Percentiles rank a stretch among this genome's conserved stretches.
Evolutionary conservation across 1,140 invertebrate genomes (phyloP).

Genomic region (Ruditapes philippinarum): DNA sequence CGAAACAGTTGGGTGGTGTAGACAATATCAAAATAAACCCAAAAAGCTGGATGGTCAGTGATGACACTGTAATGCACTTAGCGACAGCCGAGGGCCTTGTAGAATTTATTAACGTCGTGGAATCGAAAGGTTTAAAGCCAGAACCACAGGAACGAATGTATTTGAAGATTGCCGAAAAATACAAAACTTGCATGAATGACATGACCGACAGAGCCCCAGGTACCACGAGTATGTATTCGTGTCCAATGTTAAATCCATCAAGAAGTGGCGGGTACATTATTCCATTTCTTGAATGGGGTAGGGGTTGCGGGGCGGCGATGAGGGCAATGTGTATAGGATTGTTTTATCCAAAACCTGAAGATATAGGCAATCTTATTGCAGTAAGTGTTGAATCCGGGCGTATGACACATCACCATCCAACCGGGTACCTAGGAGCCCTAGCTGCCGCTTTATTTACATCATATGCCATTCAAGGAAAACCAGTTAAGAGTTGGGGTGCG

Average conservation of each 20-base stretch:
- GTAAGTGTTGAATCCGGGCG: slow-evolving; percentile 84
- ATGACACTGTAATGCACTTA: slow-evolving; percentile 77
- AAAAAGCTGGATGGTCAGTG: slow-evolving; percentile 75
- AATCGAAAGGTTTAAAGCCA: neutral
- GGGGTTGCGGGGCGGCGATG: slow-evolving; percentile 86
- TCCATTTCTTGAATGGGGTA: slow-evolving; percentile 74
- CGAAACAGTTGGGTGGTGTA: slow-evolving; percentile 77
- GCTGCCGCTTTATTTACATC: slow-evolving; percentile 84
- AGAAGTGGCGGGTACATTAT: slow-evolving; percentile 59
- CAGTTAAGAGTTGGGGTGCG: slow-evolving; percentile 79
- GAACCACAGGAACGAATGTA: neutral
- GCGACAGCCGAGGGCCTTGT: slow-evolving; percentile 70
- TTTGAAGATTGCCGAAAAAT: slow-evolving; percentile 10
- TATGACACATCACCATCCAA: slow-evolving; percentile 86
- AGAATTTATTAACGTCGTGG: neutral
- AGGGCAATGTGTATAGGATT: slow-evolving; percentile 86
- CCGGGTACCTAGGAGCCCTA: slow-evolving; percentile 84
- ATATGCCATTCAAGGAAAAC: slow-evolving; percentile 83
- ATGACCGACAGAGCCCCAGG: slow-evolving; percentile 36
- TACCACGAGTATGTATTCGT: slow-evolving; percentile 1
- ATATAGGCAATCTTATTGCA: slow-evolving; percentile 82
- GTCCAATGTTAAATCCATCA: slow-evolving; percentile 27
- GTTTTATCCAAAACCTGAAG: slow-evolving; percentile 78
- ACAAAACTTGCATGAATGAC: slow-evolving; percentile 19
- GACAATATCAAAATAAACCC: slow-evolving; percentile 69